Conservation (phyloP, 2,113 vertebrate species). For the Gorsachius goisagi region DNA sequence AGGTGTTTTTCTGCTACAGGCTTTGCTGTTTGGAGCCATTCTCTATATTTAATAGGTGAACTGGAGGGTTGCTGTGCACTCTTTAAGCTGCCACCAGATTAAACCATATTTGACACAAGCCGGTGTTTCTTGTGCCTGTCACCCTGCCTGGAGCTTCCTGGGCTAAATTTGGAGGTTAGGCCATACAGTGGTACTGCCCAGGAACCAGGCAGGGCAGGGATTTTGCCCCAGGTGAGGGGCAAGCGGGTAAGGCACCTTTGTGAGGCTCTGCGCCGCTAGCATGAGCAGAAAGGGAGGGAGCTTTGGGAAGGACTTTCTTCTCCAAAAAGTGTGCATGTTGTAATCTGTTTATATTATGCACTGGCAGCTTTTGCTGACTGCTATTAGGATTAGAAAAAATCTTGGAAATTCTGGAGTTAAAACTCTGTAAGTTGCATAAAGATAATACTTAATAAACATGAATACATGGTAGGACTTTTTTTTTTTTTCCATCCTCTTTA, state of each 20-base stretch:
- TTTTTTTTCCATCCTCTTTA: slow-evolving; percentile 55
- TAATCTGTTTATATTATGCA: not conserved
- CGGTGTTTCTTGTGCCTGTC: fast-evolving
- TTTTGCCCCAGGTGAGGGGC: fast-evolving
- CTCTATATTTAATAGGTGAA: not conserved
- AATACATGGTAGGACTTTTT: slow-evolving; percentile 58
- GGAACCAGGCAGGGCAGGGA: not conserved
- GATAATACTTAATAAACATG: slow-evolving; percentile 53
- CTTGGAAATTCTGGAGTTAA: slow-evolving; percentile 37
- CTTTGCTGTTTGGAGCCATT: not conserved
- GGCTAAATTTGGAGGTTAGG: not conserved
- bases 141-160: not conserved
- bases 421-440: not conserved
- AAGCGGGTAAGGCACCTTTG: not conserved
- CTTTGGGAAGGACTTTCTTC: not conserved
- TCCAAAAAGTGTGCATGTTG: not conserved
- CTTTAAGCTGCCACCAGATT: not conserved
- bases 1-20: not conserved
- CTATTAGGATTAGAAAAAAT: not conserved
- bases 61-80: not conserved
- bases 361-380: not conserved
- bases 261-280: not conserved
- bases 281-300: not conserved
- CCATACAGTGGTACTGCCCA: not conserved
- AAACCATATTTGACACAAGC: not conserved